Evolutionary conservation across 2,797 vertebrate genomes (phyloP), one percentile per base, ranked within the genome.

Genomic region (Pteronotus mesoamericanus): DNA sequence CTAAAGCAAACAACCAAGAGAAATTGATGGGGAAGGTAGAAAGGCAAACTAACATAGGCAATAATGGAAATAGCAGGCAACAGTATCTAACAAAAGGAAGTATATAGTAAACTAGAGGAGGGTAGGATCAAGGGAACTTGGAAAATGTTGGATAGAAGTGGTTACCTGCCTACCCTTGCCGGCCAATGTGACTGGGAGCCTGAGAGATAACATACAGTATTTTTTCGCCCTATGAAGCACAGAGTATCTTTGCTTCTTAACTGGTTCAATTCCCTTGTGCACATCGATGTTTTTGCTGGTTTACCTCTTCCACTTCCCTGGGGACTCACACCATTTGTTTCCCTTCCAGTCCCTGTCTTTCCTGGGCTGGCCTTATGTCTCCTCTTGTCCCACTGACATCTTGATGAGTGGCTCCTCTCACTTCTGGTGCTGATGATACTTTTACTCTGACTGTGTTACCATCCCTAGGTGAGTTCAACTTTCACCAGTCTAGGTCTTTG

Each of bases 51-150:
- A 78, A 87, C 37, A 48, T 57, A 89, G 55, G 9, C 37, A 90
- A 71, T 87, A 69, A 77, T 77, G 88, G 53, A 94, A 94, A 91
- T 55, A 71, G 44, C 57, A 82, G 88, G 61, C 71, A 84, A 71
- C 3, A 8, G 69, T 53, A 71, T 84, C 69, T 55, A 61, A 91
- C 69, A 19, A 83, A 87, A 71, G 9, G 29, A 80, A 90, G 12
- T 55, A 8, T 93, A 51, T 26, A 51, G 51, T 80, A 32, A 32
- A 64, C 29, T 51, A 42, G 59, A 18, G 44, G 10, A 82, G 24
- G 18, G 32, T 86, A 48, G 46, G 32, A 68, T 82, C 32, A 86
- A 68, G 75, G 82, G 18, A 90, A 93, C 48, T 16, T 14, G 66
- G 22, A 74, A 86, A 39, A 55, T 39, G 24, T 61, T 64, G 53